Base-by-base conservation (phyloP, 2,113 vertebrate species). In the Clinocottus analis region DNA sequence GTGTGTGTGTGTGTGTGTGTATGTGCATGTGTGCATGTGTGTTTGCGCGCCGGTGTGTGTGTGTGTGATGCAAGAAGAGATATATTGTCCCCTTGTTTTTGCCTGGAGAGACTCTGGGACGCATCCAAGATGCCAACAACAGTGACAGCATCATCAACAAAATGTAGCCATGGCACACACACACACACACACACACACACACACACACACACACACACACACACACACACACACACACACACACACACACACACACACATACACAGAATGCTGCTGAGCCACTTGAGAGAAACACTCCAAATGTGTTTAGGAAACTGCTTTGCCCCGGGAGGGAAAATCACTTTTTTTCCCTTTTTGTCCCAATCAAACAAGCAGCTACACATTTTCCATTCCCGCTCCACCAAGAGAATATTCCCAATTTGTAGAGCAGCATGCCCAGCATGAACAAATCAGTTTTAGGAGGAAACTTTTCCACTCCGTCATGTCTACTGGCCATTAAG, bases 131-230 rank as follows among this genome's bases (percentile, higher is more conserved):
- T 79, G 88, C 89, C 86, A 90, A 81, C 79, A 90, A 85, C 86
- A 79, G 83, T 90, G 91, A 92, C 93, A 91, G 89, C 85, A 91
- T 94, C 93, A 92, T 93, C 89, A 93, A 91, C 92, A 90, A 94
- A 89, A 86, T 89, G 81, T 86, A 87, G 88, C 82, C 77, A 75
- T 72, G 68, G 51, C 55, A 23, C 58, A 72, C 25, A 67, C 37
- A 66, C 12, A 45, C 19, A 35, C 35, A 51, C 59, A 62, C 41
- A 49, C 14, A 39, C 31, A 33, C 63, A 56, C 41, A 79, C 59
- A 55, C 75, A 84, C 49, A 69, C 63, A 75, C 33, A 27, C 67
- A 85, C 35, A 56, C 17, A 45, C 27, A 56, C 23, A 47, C 53
- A n/a, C n/a, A n/a, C n/a, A n/a, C n/a, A n/a, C n/a, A n/a, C 17